Conservation (phyloP, 2,888 invertebrate species). For the Troglohyphantes excavatus region DNA sequence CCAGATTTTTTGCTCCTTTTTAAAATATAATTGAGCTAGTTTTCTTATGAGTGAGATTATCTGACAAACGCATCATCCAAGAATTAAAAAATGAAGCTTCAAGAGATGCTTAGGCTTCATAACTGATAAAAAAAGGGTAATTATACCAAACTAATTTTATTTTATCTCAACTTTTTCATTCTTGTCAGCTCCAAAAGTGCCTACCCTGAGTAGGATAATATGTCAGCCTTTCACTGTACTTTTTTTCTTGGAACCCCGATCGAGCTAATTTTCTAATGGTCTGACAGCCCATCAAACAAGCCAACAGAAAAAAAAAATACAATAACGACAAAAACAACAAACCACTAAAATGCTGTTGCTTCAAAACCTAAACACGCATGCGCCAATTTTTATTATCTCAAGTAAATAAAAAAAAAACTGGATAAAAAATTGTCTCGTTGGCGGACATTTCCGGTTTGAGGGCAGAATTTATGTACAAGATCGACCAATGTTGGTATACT, state of each 20-base stretch:
- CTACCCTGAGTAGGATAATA: not conserved
- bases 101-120: not conserved
- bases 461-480: conserved; percentile 36
- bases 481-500: conserved; percentile 37
- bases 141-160: not conserved
- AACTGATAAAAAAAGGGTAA: not conserved
- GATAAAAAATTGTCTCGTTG: conserved; percentile 13
- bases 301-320: not conserved
- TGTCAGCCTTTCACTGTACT: not conserved
- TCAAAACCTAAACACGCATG: not conserved
- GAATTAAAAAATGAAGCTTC: not conserved
- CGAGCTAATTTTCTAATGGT: not conserved
- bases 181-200: not conserved
- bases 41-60: not conserved
- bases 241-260: not conserved
- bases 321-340: not conserved
- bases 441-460: conserved; percentile 33
- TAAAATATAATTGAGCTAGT: not conserved
- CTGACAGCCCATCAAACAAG: conserved; percentile 1
- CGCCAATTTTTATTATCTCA: conserved; percentile 2
- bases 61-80: not conserved
- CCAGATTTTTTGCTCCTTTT: not conserved
- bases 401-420: not conserved
- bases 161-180: not conserved
- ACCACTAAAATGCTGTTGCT: not conserved